Base-by-base conservation (phyloP, 1,140 invertebrate species). In the Zaprionus ghesquierei region DNA sequence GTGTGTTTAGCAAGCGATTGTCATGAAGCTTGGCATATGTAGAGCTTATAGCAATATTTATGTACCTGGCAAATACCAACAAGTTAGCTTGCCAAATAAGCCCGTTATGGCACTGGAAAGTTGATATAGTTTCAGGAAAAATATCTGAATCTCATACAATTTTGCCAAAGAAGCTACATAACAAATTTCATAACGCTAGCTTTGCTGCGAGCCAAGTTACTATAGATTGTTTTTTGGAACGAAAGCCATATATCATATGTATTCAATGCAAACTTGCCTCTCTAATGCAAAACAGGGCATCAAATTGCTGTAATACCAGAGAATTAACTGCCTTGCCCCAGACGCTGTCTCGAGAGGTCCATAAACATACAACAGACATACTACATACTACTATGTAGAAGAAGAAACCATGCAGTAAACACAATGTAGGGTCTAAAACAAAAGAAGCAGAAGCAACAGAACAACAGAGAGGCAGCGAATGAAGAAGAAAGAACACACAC, bases 401-500 rank as follows among this genome's bases (percentile, higher is more conserved):
- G 31, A 38, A 44, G n/a, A 50, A 18, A 15, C 35, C 22, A 13
- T 23, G 8, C 33, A 38, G 20, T n/a, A 25, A 31, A 38, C 35
- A 61, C 56, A 69, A 59, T 66, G 55, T 41, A 44, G 56, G 60
- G 55, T 60, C 56, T 60, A 33, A 41, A 33, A 29, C 35, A 41
- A 44, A 46, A 59, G 23, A 23, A 50, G 29, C n/a, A n/a, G n/a
- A n/a, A 59, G 25, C 29, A 29, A 5, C 29, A 38, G 18, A 63
- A 3, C 12, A 58, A 53, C n/a, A 60, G n/a, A 31, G 15, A 20
- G 35, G n/a, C n/a, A 63, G n/a, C 22, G 54, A 27, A 72, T 41
- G 9, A 55, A 46, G 10, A 56, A 53, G 35, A 70, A 51, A 65
- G 56, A 61, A 31, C 22, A 60, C 51, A 62, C 44, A 76, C 35